Base-by-base conservation (phyloP, 2,888 invertebrate species). In the Ophion ellenae region DNA sequence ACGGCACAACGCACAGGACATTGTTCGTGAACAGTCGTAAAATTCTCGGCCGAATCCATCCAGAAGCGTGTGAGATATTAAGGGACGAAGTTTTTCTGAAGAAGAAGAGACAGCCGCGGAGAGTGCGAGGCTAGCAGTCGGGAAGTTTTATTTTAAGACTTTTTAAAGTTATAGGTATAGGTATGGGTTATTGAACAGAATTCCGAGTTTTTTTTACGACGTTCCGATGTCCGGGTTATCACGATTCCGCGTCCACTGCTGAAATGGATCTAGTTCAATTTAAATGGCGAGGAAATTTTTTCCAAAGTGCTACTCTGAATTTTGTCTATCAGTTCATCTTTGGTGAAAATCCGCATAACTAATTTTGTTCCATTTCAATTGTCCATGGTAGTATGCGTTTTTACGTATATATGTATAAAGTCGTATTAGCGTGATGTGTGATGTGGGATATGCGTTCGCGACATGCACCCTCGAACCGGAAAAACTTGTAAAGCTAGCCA, bases 21-120 rank as follows among this genome's bases (percentile, higher is more conserved):
- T 59, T 84, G 17, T 53, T 59, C 53, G 61, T 53, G 2, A 5
- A 73, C 0, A 81, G 67, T 7, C 78, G 88, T 17, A 67, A 69
- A 59, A 61, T 87, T 17, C 64, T 83, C 7, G 66, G 66, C 14
- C 24, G 36, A n/a, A 7, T 66, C 11, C 66, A 66, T 17, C 14
- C 32, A 66, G 66, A 66, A 66, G 36, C 66, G 32, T 32, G 66
- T 36, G 36, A 32, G 17, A 66, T 32, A 66, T 66, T 66, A 28
- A 36, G 66, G 17, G 11, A 32, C 17, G 36, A 66, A 36, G 36
- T 66, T 66, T 66, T 66, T 14, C 66, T n/a, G n/a, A n/a, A n/a
- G n/a, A n/a, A n/a, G n/a, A n/a, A n/a, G 24, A 1, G 24, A 24
- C 24, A 24, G 24, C 24, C 24, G 2, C 1, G 24, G 24, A 24